Base-by-base conservation (phyloP, 1,140 invertebrate species). In the Cyrtorhinus lividipennis region DNA sequence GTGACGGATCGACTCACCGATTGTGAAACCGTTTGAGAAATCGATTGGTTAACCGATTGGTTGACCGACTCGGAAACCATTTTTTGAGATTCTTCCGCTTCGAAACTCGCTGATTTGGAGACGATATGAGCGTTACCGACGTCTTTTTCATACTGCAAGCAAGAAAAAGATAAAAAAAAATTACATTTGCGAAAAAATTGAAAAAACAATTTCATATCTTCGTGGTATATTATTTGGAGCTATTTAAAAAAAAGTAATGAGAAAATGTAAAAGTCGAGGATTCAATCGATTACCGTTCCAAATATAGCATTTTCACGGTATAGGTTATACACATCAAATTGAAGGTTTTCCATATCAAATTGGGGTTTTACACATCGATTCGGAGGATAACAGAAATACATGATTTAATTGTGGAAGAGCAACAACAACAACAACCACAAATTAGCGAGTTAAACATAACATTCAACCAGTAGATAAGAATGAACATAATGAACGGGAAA, bases 131-230 rank as follows among this genome's bases (percentile, higher is more conserved):
- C 61, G 25, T 57, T 64, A 13, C 65, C 65, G 26, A 66, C 23
- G 27, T 63, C 62, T 48, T 66, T 66, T 24, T 66, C 65, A 24
- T 64, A 56, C 65, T 66, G 62, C 10, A 59, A 60, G 38, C 27
- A 38, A 62, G 22, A 3, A 53, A 26, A 62, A 24, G 2, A 53
- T 62, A 15, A 60, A n/a, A n/a, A n/a, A n/a, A n/a, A n/a, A n/a
- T n/a, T n/a, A n/a, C 26, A 58, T 58, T n/a, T n/a, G n/a, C n/a
- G n/a, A n/a, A 53, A 53, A 53, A 18, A 53, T n/a, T n/a, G n/a
- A n/a, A n/a, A n/a, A n/a, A n/a, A n/a, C n/a, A n/a, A n/a, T n/a
- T n/a, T n/a, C n/a, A n/a, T n/a, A n/a, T n/a, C n/a, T n/a, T n/a
- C 38, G 8, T 44, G 38, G n/a, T 10, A 10, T 44, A 44, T 44